Evolutionary conservation across 2,113 vertebrate genomes (phyloP), one percentile per base, ranked within the genome.

Genomic region (Megaceryle torquata): DNA sequence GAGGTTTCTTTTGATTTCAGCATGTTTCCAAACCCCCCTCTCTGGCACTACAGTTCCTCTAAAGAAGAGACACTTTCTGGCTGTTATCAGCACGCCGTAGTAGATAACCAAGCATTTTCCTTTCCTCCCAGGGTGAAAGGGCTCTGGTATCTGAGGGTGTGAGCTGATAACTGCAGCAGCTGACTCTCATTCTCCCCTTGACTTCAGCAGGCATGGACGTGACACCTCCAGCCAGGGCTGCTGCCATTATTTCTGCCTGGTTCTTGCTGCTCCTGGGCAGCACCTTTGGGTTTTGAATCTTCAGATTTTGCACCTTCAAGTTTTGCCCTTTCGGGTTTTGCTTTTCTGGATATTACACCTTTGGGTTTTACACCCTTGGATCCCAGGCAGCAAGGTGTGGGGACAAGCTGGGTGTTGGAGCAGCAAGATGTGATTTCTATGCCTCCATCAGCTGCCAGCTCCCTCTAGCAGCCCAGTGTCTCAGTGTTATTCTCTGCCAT

Each of bases 401-500:
- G 71, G 57, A 56, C 5, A 13, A 79, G 83, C 77, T 31, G 71
- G 37, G 25, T 63, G 63, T 13, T 2, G 3, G 39, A 90, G 65
- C 28, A 74, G 57, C 2, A 15, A 48, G 39, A 78, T 78, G 65
- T 51, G 71, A 68, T 89, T 84, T 69, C 72, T 14, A 3, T 54
- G 54, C 18, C 22, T 20, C 24, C 14, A 2, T n/a, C 59, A 63
- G 46, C 82, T n/a, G 33, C 61, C 0, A 2, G 19, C 29, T 89
- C 68, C 46, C 46, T 53, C 6, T 1, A 79, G 74, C 92, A 88
- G 76, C 82, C 44, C 48, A 25, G 2, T 59, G 43, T 39, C 70
- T 81, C 3, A 0, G 43, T 57, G 83, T 71, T 37, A 22, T 75
- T 88, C 89, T 91, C 90, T 94, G 95, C 96, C 86, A 71, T 91